Evolutionary conservation across 2,797 vertebrate genomes (phyloP).

Genomic region (Ptychobarbus kaznakovi): DNA sequence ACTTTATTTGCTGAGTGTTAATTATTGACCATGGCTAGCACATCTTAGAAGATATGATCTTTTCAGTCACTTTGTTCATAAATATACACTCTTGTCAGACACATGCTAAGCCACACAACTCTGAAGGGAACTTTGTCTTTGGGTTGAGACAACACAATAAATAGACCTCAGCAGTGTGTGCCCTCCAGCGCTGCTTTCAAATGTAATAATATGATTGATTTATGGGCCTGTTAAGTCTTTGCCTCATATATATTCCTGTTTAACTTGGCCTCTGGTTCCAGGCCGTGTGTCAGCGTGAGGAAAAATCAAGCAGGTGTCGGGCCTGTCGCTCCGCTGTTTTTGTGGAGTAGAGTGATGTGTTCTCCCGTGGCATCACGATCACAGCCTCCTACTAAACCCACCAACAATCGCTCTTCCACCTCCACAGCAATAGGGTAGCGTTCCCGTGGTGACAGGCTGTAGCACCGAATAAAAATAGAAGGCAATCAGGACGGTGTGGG

Average conservation of each 20-base stretch:
- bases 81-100: neutral
- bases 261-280: conserved; percentile 59
- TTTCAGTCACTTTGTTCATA: neutral
- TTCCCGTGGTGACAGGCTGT: conserved; percentile 83
- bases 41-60: neutral
- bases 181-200: conserved; percentile 62
- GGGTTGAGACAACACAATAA: conserved; percentile 58
- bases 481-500: conserved; percentile 79
- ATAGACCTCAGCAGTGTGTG: conserved; percentile 58
- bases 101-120: neutral
- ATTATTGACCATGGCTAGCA: too few species aligned
- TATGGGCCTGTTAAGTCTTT: conserved; percentile 62
- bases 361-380: conserved; percentile 69
- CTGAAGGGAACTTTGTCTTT: neutral
- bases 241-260: conserved; percentile 66
- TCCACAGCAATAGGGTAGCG: conserved; percentile 69
- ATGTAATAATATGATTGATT: conserved; percentile 71
- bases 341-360: conserved; percentile 65
- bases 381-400: conserved; percentile 44
- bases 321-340: conserved; percentile 55
- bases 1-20: neutral
- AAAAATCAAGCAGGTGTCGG: conserved; percentile 69
- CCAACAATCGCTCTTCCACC: conserved; percentile 69
- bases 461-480: conserved; percentile 87
- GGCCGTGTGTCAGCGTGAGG: conserved; percentile 51